phyloP scores from a whole-genome alignment of 1,140 invertebrate species.

The Drosophila persimilis region DNA sequence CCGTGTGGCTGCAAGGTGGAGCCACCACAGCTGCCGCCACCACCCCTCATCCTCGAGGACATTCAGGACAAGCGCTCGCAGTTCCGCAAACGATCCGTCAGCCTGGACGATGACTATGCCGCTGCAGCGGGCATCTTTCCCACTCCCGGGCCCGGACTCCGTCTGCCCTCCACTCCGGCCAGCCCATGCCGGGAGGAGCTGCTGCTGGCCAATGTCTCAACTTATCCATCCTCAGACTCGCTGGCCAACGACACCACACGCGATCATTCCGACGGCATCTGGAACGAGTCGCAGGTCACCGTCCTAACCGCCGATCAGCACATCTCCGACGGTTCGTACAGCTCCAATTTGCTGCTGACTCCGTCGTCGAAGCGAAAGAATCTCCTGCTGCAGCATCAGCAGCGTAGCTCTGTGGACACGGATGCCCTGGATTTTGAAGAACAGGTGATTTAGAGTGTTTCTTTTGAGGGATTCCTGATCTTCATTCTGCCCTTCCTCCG shows the following conservation, averaged over 20 bases:
- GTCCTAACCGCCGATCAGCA: conserved; percentile 87
- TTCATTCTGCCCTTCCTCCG: background rate
- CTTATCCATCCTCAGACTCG: conserved; percentile 92
- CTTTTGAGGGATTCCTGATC: no score
- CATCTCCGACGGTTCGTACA: conserved; percentile 83
- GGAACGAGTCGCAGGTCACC: conserved; percentile 94
- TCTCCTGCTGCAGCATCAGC: conserved; percentile 90
- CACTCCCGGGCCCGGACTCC: conserved; percentile 34
- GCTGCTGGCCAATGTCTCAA: conserved; percentile 84
- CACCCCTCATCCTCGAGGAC: background rate
- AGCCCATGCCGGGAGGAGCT: conserved; percentile 83
- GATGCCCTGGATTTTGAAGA: conserved; percentile 90
- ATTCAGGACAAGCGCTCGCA: conserved; percentile 56
- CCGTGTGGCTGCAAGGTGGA: conserved; percentile 55
- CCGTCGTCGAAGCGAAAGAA: conserved; percentile 90
- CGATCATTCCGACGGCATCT: conserved; percentile 92
- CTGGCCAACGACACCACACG: conserved; percentile 89
- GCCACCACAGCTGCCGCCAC: background rate
- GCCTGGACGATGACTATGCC: conserved; percentile 83
- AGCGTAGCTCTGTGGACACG: conserved; percentile 92
- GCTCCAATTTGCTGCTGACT: conserved; percentile 85
- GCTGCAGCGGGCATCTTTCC: conserved; percentile 7
- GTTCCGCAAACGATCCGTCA: conserved; percentile 87
- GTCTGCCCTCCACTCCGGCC: conserved; percentile 84
- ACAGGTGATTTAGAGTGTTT: conserved; percentile 82